phyloP scores from a whole-genome alignment of 2,797 vertebrate genomes.

The Malacoraja senta region DNA sequence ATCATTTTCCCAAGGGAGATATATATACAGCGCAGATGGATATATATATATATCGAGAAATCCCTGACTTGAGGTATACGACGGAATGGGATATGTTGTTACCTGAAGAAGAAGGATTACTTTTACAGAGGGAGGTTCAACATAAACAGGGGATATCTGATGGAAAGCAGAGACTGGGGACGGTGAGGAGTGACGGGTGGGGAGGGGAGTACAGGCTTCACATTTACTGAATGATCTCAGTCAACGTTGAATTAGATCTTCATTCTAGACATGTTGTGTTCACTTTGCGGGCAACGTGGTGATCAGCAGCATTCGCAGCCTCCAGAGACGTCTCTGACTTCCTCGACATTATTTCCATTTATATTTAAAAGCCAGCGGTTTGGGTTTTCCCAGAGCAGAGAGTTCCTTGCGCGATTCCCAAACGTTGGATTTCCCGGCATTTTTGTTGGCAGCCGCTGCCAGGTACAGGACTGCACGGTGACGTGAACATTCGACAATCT shows the following conservation, averaged over 20 bases:
- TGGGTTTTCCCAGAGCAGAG: slow-evolving; percentile 58
- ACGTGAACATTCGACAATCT: slow-evolving; percentile 49
- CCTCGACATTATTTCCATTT: slow-evolving; percentile 71
- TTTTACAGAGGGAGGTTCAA: not conserved
- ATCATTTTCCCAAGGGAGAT: not conserved
- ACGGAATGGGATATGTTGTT: not conserved
- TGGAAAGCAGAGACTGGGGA: not conserved
- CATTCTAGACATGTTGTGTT: slow-evolving; percentile 57
- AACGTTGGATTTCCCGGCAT: slow-evolving; percentile 43
- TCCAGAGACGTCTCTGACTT: slow-evolving; percentile 64
- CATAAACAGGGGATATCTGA: not conserved
- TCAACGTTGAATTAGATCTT: slow-evolving; percentile 65
- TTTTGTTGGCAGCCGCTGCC: not conserved
- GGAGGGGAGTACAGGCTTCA: slow-evolving; percentile 46
- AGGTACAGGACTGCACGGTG: slow-evolving; percentile 55
- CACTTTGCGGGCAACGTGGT: slow-evolving; percentile 44
- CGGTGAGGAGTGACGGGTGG: too few relatives aligned
- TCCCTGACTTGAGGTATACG: not conserved
- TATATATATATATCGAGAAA: not conserved
- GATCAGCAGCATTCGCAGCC: slow-evolving; percentile 51
- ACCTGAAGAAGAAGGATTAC: not conserved
- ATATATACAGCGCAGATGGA: too few relatives aligned
- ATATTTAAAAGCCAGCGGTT: slow-evolving; percentile 66
- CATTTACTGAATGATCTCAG: slow-evolving; percentile 62
- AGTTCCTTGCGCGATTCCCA: slow-evolving; percentile 47